These are phyloP conservation scores for Meteorus colon DNA, from an alignment of 2,888 invertebrate genomes.

Conservation along the genomic window DNA sequence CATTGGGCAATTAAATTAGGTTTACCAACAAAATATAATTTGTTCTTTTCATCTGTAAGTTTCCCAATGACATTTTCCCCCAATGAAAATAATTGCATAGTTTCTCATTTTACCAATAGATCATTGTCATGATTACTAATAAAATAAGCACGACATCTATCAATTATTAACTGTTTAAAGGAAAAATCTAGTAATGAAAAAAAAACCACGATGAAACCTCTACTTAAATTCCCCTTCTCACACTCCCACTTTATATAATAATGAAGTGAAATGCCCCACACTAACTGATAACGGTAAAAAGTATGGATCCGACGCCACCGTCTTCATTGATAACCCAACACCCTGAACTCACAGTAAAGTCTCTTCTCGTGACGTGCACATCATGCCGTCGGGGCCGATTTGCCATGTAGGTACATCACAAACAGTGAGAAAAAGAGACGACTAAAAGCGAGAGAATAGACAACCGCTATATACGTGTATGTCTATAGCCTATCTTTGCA, in stretches of 20 bases:
- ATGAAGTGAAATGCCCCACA: not conserved
- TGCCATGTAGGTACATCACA: slow-evolving; percentile 11
- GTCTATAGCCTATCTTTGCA: slow-evolving; percentile 5
- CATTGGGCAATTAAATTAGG: too few species aligned
- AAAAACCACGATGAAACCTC: too few species aligned
- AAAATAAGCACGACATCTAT: too few species aligned
- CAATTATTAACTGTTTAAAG: too few species aligned
- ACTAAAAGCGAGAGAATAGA: not conserved
- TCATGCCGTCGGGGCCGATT: slow-evolving; percentile 39
- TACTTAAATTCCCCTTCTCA: not conserved
- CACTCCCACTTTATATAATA: not conserved
- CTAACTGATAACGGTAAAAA: slow-evolving; percentile 32
- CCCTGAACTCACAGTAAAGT: slow-evolving; percentile 24
- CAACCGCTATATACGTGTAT: slow-evolving; percentile 27
- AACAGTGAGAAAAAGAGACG: not conserved
- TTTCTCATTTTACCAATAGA: too few species aligned
- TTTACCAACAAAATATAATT: too few species aligned
- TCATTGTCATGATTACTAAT: too few species aligned
- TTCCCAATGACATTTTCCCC: too few species aligned
- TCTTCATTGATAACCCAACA: slow-evolving; percentile 42
- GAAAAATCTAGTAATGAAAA: too few species aligned
- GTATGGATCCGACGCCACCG: not conserved
- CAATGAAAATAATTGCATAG: too few species aligned
- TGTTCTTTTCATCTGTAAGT: too few species aligned
- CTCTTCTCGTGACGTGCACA: slow-evolving; percentile 32